Evolutionary conservation across 1,140 invertebrate genomes (phyloP), one percentile per base, ranked within the genome.

Genomic region (Drosophila micromelanica): DNA sequence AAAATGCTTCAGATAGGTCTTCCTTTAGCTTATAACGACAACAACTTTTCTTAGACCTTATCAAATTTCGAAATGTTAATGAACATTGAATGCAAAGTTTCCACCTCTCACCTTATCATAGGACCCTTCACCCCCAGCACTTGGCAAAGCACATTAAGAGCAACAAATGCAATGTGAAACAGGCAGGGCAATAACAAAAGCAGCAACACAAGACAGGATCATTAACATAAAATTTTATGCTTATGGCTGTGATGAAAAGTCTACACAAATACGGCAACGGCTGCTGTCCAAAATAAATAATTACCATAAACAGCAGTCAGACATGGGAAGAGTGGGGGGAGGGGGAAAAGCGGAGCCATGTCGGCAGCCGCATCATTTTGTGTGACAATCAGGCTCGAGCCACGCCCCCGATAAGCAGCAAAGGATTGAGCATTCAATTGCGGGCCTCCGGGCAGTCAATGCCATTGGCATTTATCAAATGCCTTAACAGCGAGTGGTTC

Each of bases 161-260:
- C 57, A 64, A 20, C 32, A 67, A 65, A 63, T 55, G 67, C 73
- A 65, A 76, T 73, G 38, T 48, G 40, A 79, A 84, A 84, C 80
- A 84, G 73, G 60, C 68, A 17, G 17, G 17, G 17, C 17, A 17
- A 17, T 17, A 17, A 17, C 17, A 17, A 17, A 17, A 17, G 17
- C 17, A 17, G 2, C 17, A 77, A 54, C 61, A 85, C 70, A 76
- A 64, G 73, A 65, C 69, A 71, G 54, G 49, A 73, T 61, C 67
- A 86, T 90, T 76, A 90, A 70, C 78, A 81, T 90, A 90, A 90
- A 90, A 90, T 90, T 90, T 90, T 90, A 90, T 90, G 86, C 81
- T 90, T 79, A 90, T 90, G 67, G 72, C 70, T 51, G 71, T 90
- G 81, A 86, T 81, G 81, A 86, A 87, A 86, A 86, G 77, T 78